Evolutionary conservation across 2,113 vertebrate genomes (phyloP).

Genomic region (Microtus ochrogaster): DNA sequence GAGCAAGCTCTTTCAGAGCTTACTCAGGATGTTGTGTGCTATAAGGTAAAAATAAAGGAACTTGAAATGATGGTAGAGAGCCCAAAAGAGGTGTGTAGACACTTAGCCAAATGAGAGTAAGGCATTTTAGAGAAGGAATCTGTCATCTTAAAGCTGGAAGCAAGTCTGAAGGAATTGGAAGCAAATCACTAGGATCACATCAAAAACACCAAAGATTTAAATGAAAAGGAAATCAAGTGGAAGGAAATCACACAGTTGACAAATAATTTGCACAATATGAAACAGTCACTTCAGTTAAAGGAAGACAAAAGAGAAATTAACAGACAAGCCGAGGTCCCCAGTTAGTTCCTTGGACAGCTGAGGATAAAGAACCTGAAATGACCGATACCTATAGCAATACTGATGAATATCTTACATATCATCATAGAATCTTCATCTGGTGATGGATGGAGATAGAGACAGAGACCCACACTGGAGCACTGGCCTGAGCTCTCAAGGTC

Average conservation of each 20-base stretch:
- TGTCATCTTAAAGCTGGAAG: slow-evolving; percentile 85
- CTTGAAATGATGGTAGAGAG: slow-evolving; percentile 78
- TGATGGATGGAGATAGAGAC: too few species aligned
- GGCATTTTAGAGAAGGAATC: slow-evolving; percentile 86
- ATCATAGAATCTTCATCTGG: too few species aligned
- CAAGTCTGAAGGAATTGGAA: slow-evolving; percentile 79
- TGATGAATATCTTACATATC: too few species aligned
- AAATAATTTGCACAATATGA: slow-evolving; percentile 85
- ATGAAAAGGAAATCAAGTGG: slow-evolving; percentile 83
- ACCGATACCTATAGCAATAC: too few species aligned
- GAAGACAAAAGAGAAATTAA: slow-evolving; percentile 87
- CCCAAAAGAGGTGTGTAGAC: slow-evolving; percentile 75
- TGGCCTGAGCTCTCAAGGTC: too few species aligned
- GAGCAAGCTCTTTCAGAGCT: slow-evolving; percentile 83
- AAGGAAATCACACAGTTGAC: slow-evolving; percentile 82
- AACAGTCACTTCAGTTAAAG: slow-evolving; percentile 88
- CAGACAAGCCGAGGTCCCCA: too few species aligned
- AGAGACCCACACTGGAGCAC: too few species aligned
- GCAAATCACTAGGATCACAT: slow-evolving; percentile 81
- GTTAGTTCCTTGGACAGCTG: too few species aligned
- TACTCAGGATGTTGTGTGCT: slow-evolving; percentile 78
- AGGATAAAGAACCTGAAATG: too few species aligned
- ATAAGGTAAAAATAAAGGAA: slow-evolving; percentile 80
- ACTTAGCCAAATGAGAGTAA: slow-evolving; percentile 80
- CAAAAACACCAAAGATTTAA: slow-evolving; percentile 79